Percentiles rank a stretch among this genome's conserved stretches.
Conservation (phyloP, 1,140 invertebrate species). For the Zaprionus nigranus region DNA sequence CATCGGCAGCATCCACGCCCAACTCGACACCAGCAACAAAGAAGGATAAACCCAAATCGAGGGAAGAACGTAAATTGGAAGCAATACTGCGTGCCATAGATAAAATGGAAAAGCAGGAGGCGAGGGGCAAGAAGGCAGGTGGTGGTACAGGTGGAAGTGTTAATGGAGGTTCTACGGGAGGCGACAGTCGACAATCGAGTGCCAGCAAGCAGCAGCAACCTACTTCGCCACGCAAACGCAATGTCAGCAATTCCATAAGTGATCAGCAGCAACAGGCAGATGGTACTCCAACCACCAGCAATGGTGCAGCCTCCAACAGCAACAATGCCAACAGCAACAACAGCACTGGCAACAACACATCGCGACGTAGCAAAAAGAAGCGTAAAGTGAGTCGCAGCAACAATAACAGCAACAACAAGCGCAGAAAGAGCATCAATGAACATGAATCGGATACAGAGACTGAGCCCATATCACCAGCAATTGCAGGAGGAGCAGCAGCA, state of each 20-base stretch:
- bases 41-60: constrained; percentile 86
- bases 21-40: constrained; percentile 38
- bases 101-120: constrained; percentile 91
- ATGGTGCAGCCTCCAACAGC: constrained; percentile 33
- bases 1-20: constrained; percentile 26
- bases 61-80: constrained; percentile 98
- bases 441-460: constrained; percentile 88
- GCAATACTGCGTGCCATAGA: constrained; percentile 97
- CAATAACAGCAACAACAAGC: constrained; percentile 70
- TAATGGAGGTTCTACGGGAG: constrained; percentile 35
- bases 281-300: not conserved
- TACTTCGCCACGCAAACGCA: constrained; percentile 67
- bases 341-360: constrained; percentile 10
- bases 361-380: constrained; percentile 72
- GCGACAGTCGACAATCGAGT: constrained; percentile 34
- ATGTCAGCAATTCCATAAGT: constrained; percentile 58
- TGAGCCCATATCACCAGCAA: constrained; percentile 85
- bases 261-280: constrained; percentile 28
- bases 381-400: constrained; percentile 74
- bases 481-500: constrained; percentile 59
- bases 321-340: constrained; percentile 36
- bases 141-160: constrained; percentile 69
- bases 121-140: constrained; percentile 89
- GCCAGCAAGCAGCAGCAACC: constrained; percentile 65
- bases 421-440: constrained; percentile 87